A percentile compares a stretch with the other conserved stretches of the same genome.
These are phyloP conservation scores for Scelioninae gen. 2 DNA, from an alignment of 2,888 invertebrate species.

Conservation along the genomic window DNA sequence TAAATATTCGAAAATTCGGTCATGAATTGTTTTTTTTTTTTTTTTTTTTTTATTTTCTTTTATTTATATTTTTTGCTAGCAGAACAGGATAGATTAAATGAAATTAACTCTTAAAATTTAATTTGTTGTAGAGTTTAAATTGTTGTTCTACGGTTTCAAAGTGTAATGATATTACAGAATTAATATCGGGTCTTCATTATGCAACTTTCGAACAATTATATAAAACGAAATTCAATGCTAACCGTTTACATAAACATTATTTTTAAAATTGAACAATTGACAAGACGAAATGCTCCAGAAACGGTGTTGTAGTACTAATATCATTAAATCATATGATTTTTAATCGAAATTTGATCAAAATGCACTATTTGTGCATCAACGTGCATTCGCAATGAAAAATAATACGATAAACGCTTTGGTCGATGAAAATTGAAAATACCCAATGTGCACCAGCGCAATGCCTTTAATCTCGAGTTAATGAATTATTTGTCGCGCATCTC, in stretches of 20 bases:
- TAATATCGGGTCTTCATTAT: conserved; percentile 37
- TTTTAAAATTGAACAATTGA: too few species aligned
- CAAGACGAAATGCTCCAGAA: too few species aligned
- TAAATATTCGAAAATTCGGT: too few species aligned
- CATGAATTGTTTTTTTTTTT: too few species aligned
- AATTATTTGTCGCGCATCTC: conserved; percentile 65
- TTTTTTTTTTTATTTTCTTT: too few species aligned
- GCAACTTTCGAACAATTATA: conserved; percentile 33
- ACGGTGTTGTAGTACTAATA: too few species aligned
- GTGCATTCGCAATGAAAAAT: conserved; percentile 25
- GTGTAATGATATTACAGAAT: conserved; percentile 43
- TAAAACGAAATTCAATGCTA: conserved; percentile 33
- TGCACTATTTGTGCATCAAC: conserved; percentile 6
- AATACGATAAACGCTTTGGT: background rate
- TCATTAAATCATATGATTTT: too few species aligned
- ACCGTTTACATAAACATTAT: too few species aligned
- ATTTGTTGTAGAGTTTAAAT: conserved; percentile 28
- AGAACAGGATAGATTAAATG: background rate
- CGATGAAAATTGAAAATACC: conserved; percentile 23
- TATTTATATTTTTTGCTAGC: background rate
- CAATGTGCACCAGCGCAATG: conserved; percentile 9
- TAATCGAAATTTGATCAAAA: too few species aligned
- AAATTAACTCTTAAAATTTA: conserved; percentile 19
- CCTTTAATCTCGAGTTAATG: conserved; percentile 66
- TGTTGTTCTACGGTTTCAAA: conserved; percentile 30